Base-by-base conservation (phyloP, 2,113 vertebrate species). In the Osmerus mordax region DNA sequence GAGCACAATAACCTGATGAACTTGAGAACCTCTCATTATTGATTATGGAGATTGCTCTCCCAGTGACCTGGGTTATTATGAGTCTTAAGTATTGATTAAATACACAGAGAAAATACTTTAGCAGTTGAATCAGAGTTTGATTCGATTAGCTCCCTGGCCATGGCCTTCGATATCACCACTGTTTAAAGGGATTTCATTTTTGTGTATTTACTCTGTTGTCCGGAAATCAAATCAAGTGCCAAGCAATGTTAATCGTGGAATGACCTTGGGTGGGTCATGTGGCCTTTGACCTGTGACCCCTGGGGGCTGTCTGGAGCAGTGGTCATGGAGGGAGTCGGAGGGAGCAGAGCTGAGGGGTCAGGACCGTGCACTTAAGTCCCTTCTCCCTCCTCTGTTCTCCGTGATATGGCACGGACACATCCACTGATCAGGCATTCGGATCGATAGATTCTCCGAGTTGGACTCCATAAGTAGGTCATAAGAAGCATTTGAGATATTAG, bases 211-310 rank as follows among this genome's bases (percentile, higher is more conserved):
- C 76, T 75, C 14, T 14, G 75, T 78, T 87, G 77, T 84, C 70
- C 72, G 25, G 81, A 93, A 89, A 95, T 94, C 90, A 89, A 94
- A 96, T 95, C 94, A 95, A 94, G 90, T 91, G 89, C 87, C 89
- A 59, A 73, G 65, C 84, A 84, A 89, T 89, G 93, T 92, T 92
- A 90, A 86, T 79, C 9, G 83, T 16, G 60, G 87, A 90, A 90
- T 81, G 91, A 94, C 93, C 94, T 93, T 91, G 89, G 91, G 87
- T 85, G 84, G 89, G 87, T 88, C 86, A 83, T 65, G 74, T 83
- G 90, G 93, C 93, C 93, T 90, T 84, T 83, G 87, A 80, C 78
- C 92, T 89, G 88, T 92, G 90, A 94, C 88, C 82, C 62, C 4
- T 67, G 71, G 77, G 83, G 89, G 90, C 8, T 91, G 91, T 94